Evolutionary conservation across 2,888 invertebrate genomes (phyloP).

Genomic region (Gymnosoma rotundatum): DNA sequence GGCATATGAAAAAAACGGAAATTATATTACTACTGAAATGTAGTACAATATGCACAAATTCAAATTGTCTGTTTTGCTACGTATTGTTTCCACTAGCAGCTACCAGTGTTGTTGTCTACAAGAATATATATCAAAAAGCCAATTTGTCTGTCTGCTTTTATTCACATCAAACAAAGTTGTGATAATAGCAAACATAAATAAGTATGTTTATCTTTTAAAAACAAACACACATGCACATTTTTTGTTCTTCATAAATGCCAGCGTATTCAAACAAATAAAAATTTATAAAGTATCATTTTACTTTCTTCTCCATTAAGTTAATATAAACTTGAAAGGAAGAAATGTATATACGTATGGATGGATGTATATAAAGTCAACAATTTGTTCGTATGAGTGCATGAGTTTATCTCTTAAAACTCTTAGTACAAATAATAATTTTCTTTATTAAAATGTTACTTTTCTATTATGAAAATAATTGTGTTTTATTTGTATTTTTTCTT

Average conservation of each 20-base stretch:
- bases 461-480: not conserved
- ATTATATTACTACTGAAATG: too few species aligned
- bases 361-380: too few species aligned
- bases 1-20: too few species aligned
- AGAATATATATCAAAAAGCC: not conserved
- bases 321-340: constrained; percentile 28
- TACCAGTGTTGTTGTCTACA: not conserved
- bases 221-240: too few species aligned
- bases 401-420: not conserved
- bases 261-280: constrained; percentile 24
- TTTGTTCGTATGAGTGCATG: not conserved
- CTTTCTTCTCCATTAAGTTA: constrained; percentile 47
- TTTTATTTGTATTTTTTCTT: too few species aligned
- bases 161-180: too few species aligned
- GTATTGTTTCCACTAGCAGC: not conserved
- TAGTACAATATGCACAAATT: not conserved
- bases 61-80: not conserved
- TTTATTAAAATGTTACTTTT: constrained; percentile 5
- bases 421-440: constrained; percentile 10
- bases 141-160: not conserved
- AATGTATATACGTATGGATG: constrained; percentile 1
- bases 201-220: too few species aligned
- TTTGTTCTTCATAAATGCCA: not conserved
- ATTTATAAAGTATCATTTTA: constrained; percentile 45
- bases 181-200: too few species aligned